phyloP scores from a whole-genome alignment of 2,888 invertebrate genomes.

The Heliothis peltigera region DNA sequence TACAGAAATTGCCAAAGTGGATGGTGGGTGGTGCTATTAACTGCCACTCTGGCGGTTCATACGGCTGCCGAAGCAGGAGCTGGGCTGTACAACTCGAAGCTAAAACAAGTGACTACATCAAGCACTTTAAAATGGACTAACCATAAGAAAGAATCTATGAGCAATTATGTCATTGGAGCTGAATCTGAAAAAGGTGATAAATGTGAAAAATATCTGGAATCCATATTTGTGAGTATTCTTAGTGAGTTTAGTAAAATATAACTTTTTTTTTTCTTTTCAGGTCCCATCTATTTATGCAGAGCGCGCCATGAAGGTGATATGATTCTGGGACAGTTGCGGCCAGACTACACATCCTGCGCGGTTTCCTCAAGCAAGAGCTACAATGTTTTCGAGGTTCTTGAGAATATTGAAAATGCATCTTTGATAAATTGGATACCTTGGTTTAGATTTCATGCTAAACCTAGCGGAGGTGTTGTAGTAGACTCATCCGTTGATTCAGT shows the following conservation, averaged over 20 bases:
- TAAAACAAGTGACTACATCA: constrained; percentile 93
- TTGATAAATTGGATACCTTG: constrained; percentile 94
- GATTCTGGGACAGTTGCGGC: constrained; percentile 92
- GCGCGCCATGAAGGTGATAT: constrained; percentile 92
- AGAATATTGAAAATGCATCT: constrained; percentile 94
- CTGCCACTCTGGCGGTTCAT: constrained; percentile 76
- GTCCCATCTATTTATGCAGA: constrained; percentile 93
- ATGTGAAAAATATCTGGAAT: not conserved
- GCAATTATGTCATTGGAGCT: constrained; percentile 92
- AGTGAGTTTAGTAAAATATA: constrained; percentile 12
- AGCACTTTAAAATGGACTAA: constrained; percentile 94
- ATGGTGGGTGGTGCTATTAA: constrained; percentile 83
- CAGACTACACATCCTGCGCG: constrained; percentile 90
- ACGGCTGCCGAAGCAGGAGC: constrained; percentile 78
- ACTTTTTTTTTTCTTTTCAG: constrained; percentile 66
- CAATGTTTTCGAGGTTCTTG: constrained; percentile 92
- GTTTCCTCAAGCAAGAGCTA: constrained; percentile 91
- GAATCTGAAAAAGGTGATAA: constrained; percentile 78
- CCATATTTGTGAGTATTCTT: not conserved
- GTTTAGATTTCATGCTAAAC: constrained; percentile 91
- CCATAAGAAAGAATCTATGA: constrained; percentile 79
- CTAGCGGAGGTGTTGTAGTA: constrained; percentile 92
- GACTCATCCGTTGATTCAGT: constrained; percentile 82
- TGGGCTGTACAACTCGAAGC: constrained; percentile 82
- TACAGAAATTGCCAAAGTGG: constrained; percentile 79